Evolutionary conservation across 2,888 invertebrate genomes (phyloP), one percentile per base, ranked within the genome.

Genomic region (Drosophila falleni): DNA sequence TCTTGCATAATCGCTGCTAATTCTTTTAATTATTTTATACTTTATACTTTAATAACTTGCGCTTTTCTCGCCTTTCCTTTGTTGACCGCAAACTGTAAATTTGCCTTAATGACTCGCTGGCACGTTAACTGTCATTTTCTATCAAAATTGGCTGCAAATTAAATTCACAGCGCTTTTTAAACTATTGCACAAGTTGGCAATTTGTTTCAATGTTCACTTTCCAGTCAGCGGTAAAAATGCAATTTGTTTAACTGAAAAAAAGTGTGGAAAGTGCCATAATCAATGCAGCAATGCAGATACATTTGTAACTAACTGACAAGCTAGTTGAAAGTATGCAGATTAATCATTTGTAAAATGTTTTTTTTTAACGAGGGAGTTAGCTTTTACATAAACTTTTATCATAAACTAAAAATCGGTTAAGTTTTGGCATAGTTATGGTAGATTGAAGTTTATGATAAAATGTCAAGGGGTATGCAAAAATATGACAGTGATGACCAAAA

Each of bases 81-180:
- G 46, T 46, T 78, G 70, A 78, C 85, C 74, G 65, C 76, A 86
- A 79, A 82, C 83, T 73, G 71, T 62, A 47, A 81, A 81, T 80
- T 83, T 72, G 77, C 42, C 68, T 72, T 83, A 80, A 87, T 83
- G 72, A 69, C 59, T 71, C 63, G 50, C 63, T 63, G 68, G 68
- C 80, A 82, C 61, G 82, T 74, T 80, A 82, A 67, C 80, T 82
- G 80, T 83, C 84, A 64, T 59, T 65, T 51, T 13, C 49, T 15
- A 59, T 70, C 78, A 81, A 80, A 89, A 72, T 87, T 64, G 47
- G 81, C 65, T 49, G 51, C 59, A 74, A 74, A 81, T 89, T 70
- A 74, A 72, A 71, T 47, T 85, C 50, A 58, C 70, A 80, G 58
- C 69, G 81, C 37, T 68, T 76, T 87, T 81, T 82, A 77, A 80